Percentiles rank a stretch among this genome's conserved stretches.
These are phyloP conservation scores for Myanophis thanlyinensis DNA, from an alignment of 2,113 vertebrate genomes.

Conservation along the genomic window DNA sequence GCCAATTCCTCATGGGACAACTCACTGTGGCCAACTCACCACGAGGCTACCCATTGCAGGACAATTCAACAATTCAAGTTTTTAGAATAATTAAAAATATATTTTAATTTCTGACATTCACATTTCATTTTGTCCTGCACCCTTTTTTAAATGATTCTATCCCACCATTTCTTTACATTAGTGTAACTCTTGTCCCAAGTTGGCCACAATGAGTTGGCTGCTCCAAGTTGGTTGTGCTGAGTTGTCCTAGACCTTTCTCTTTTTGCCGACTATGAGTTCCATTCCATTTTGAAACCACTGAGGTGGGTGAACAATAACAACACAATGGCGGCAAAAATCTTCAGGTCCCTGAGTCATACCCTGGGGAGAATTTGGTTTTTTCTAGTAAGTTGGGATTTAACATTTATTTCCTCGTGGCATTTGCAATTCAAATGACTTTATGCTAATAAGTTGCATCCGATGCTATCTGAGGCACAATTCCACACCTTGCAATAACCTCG, in stretches of 20 bases:
- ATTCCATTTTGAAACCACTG: not conserved
- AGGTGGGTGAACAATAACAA: not conserved
- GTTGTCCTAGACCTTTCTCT: not conserved
- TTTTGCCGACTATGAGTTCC: not conserved
- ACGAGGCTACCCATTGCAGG: too few relatives aligned
- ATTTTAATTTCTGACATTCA: too few relatives aligned
- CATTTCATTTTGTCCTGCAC: too few relatives aligned
- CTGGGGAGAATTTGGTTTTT: not conserved
- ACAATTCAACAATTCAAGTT: not conserved
- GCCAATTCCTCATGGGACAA: not conserved
- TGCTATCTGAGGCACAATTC: constrained; percentile 9
- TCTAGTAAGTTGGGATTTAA: not conserved
- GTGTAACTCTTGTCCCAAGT: not conserved
- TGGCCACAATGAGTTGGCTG: not conserved
- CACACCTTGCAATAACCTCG: constrained; percentile 12
- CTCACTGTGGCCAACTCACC: too few relatives aligned
- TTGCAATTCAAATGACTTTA: not conserved
- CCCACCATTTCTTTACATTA: not conserved
- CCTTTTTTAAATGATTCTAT: not conserved
- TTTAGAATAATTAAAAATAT: not conserved
- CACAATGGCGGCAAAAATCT: not conserved
- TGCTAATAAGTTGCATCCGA: not conserved
- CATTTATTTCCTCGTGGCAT: not conserved
- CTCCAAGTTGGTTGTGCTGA: not conserved
- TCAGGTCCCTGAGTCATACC: not conserved